These are phyloP conservation scores for Barbus barbus DNA, from an alignment of 2,113 vertebrate species.

Conservation along the genomic window DNA sequence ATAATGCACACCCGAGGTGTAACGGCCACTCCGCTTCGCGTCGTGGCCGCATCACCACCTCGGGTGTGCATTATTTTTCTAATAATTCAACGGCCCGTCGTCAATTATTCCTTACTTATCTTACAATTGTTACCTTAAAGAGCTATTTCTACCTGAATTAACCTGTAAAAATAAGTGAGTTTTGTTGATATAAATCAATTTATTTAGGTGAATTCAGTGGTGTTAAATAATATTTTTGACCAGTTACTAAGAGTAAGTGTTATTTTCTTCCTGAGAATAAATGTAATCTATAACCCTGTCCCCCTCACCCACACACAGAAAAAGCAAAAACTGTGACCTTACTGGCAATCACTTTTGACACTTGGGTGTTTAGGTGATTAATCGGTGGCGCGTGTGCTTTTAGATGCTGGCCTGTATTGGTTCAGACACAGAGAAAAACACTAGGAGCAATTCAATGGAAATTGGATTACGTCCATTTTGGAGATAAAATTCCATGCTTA, in stretches of 20 bases:
- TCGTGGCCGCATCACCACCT: too few species aligned
- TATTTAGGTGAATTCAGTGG: background rate
- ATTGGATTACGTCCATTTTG: conserved; percentile 62
- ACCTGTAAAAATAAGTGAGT: too few species aligned
- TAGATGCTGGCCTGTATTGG: conserved; percentile 35
- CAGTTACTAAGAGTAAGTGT: too few species aligned
- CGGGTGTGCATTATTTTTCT: too few species aligned
- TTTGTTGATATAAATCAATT: background rate
- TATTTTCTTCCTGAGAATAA: background rate
- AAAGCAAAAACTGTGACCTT: background rate
- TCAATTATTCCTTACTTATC: too few species aligned
- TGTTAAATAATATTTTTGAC: background rate
- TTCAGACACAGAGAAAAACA: conserved; percentile 46
- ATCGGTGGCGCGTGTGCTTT: conserved; percentile 23
- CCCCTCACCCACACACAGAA: background rate
- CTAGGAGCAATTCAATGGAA: conserved; percentile 59
- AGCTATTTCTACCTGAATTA: too few species aligned
- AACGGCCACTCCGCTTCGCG: too few species aligned
- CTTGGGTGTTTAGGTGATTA: conserved; percentile 29
- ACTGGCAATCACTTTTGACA: conserved; percentile 21
- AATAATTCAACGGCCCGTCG: too few species aligned
- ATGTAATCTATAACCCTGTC: background rate
- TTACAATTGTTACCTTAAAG: background rate
- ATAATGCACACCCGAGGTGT: too few species aligned
- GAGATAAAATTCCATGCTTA: conserved; percentile 54